Evolutionary conservation across 2,797 vertebrate species (phyloP), one percentile per base, ranked within the genome.

Genomic region (Phalloptychus januarius): DNA sequence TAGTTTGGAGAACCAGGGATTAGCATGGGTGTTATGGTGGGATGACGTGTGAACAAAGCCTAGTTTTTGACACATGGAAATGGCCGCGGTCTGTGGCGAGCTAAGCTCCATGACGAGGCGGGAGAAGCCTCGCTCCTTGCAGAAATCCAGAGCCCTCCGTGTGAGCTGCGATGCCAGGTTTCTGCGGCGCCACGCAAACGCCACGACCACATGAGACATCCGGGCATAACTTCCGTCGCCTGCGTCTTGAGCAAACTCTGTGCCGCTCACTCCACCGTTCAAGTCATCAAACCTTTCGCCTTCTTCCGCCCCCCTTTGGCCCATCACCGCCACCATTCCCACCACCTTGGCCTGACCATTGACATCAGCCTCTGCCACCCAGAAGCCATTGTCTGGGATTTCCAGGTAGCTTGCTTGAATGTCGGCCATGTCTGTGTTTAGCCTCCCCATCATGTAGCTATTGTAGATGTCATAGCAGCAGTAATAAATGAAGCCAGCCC

Each of bases 401-500:
- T 92, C 88, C 84, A 94, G 87, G 88, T 94, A 95, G 84, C 63
- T 85, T 65, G 86, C 77, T 63, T 79, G 85, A 65, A 95, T 85
- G 82, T 95, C 73, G 0, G 90, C 83, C 92, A 94, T 93, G 80
- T 94, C 92, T 13, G 86, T 0, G 65, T 75, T 76, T 79, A 94
- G 81, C 85, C 91, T 88, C 71, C 82, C 79, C 15, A 25, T 48
- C 85, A 91, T 72, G 92, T 91, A 93, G 82, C 87, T 80, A 1
- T 93, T 69, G 36, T 94, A 93, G 84, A 95, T 90, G 25, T 95
- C 92, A 4, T 87, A 82, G 88, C 94, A 95, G 88, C 92, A 94
- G 90, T 89, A 94, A 72, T 95, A 95, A 63, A 94, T 81, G 38
- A 95, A 83, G 79, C 89, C 93, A 0, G 89, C 90, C 94, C 94